Conservation (phyloP, 2,113 vertebrate species). For the Pygoscelis antarcticus region DNA sequence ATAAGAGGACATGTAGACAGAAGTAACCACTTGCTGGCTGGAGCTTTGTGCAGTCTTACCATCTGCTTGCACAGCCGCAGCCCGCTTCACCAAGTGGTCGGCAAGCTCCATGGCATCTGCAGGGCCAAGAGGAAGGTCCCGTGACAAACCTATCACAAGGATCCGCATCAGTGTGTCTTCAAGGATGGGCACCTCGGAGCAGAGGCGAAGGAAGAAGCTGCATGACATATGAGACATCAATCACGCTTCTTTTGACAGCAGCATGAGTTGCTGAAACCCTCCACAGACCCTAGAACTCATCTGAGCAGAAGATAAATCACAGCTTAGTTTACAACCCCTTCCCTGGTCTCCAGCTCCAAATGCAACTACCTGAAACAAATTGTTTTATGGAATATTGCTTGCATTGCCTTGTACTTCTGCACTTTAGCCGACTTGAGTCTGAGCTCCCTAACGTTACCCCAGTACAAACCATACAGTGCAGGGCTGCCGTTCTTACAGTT, state of each 20-base stretch:
- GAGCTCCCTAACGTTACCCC: background rate
- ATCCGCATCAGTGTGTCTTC: conserved; percentile 97
- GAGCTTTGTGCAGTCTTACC: conserved; percentile 70
- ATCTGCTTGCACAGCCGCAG: conserved; percentile 91
- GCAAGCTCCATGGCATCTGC: conserved; percentile 98
- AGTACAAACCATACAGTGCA: background rate
- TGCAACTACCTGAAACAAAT: background rate
- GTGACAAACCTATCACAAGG: conserved; percentile 92
- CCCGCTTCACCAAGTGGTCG: conserved; percentile 95
- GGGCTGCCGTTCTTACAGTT: background rate
- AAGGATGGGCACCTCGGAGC: conserved; percentile 95
- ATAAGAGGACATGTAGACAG: background rate
- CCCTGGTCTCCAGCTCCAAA: background rate
- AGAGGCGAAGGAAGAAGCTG: conserved; percentile 97
- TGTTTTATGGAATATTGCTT: background rate
- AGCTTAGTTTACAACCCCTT: background rate
- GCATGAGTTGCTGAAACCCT: background rate
- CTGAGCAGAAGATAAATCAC: background rate
- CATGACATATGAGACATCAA: background rate
- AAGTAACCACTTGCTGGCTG: background rate
- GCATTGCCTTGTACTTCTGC: fast-evolving
- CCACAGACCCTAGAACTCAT: background rate
- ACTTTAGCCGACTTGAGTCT: background rate
- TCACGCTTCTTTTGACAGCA: background rate
- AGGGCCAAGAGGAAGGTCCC: conserved; percentile 92